Conservation (phyloP, 2,113 vertebrate genomes). For the Phrynosoma platyrhinos region DNA sequence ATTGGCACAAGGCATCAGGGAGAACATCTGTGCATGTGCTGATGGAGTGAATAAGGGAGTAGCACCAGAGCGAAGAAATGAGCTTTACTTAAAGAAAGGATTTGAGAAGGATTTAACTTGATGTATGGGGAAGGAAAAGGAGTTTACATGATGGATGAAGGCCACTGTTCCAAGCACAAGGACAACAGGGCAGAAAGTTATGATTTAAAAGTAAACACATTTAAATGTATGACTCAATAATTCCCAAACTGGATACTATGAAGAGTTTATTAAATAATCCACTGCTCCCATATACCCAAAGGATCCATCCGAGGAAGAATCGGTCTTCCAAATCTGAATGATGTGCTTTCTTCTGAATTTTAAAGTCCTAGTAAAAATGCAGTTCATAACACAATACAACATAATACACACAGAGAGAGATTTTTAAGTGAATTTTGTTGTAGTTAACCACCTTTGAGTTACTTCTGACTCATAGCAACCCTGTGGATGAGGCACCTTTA, state of each 20-base stretch:
- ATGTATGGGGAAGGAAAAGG: not conserved
- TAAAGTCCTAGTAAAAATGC: not conserved
- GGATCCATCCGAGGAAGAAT: not conserved
- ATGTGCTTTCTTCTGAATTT: not conserved
- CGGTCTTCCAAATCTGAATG: not conserved
- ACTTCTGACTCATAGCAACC: too few relatives aligned
- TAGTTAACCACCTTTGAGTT: too few relatives aligned
- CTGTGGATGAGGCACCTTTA: too few relatives aligned
- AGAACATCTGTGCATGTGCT: not conserved
- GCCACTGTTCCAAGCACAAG: slow-evolving; percentile 9
- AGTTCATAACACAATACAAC: not conserved
- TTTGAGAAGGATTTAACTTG: not conserved
- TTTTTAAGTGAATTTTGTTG: not conserved
- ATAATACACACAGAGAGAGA: too few relatives aligned
- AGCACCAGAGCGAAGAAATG: not conserved
- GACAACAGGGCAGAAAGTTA: slow-evolving; percentile 14
- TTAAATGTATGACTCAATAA: slow-evolving; percentile 16
- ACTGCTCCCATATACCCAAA: not conserved
- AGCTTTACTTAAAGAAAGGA: not conserved
- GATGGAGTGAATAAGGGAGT: not conserved
- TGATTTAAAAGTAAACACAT: slow-evolving; percentile 18
- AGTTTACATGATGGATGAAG: slow-evolving; percentile 15
- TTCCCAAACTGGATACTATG: not conserved
- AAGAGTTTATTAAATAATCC: not conserved
- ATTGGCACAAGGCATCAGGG: not conserved